Evolutionary conservation across 2,888 invertebrate genomes (phyloP), one percentile per base, ranked within the genome.

Genomic region (Melipona bicolor): DNA sequence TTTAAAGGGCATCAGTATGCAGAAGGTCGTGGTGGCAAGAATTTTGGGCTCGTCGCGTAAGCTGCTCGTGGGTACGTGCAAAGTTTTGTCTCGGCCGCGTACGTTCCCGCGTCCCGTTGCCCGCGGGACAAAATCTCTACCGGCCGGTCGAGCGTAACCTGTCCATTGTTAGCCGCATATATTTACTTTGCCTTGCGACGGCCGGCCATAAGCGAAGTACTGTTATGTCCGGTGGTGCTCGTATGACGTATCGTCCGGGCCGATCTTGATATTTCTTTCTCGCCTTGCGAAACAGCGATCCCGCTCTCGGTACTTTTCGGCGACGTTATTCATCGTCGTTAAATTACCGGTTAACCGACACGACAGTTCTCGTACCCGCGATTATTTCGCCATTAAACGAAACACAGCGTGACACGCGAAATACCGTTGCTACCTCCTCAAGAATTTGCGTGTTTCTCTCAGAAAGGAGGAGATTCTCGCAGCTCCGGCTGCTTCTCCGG

Each of bases 201-300:
- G 79, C 69, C 54, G 79, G 79, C 85, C 85, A 85, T 83, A 83
- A 89, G 74, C 87, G 70, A 87, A 71, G 87, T 88, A 88, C 89
- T 88, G 88, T 88, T 88, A 89, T 79, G 83, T 85, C 72, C 77
- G 74, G 54, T 79, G 83, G 76, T 87, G 79, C 67, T 76, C 72
- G 84, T 65, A 88, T 87, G 87, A 81, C 80, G 84, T 89, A 87
- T 88, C 89, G 73, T 43, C 62, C 62, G 68, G 43, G 64, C 52
- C 76, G 76, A 88, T 88, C 87, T 85, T 76, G 81, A 88, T 87
- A 87, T 83, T 87, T 88, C 79, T 83, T 89, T 88, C 88, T 83
- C 81, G 85, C 87, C 79, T 82, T 67, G 68, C 73, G 71, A 65
- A 64, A 77, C 61, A 21, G 32, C 56, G 69, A 54, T 69, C 68